A percentile compares a stretch with the other conserved stretches of the same genome.
Conservation (phyloP, 2,797 vertebrate genomes). For the Melanotaenia parkinsoni region DNA sequence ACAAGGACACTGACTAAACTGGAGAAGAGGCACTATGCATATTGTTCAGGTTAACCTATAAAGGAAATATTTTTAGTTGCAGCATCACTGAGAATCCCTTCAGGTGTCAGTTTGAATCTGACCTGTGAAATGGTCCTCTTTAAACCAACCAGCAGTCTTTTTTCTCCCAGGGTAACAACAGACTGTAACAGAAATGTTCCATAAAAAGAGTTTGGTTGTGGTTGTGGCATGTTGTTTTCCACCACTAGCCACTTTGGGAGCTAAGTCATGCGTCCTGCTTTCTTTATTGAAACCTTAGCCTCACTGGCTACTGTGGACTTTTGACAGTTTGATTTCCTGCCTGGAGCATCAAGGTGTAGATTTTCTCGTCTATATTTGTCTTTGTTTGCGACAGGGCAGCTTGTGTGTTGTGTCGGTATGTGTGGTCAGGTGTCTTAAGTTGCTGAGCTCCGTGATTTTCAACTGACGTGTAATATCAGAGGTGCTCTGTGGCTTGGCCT, state of each 20-base stretch:
- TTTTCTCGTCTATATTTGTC: constrained; percentile 56
- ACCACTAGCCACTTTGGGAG: not conserved
- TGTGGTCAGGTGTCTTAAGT: constrained; percentile 46
- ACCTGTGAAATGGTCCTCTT: not conserved
- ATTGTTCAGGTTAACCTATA: no score
- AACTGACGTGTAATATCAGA: constrained; percentile 61
- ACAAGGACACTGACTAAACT: no score
- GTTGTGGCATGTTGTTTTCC: constrained; percentile 8
- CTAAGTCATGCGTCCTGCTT: not conserved
- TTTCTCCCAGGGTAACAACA: constrained; percentile 10
- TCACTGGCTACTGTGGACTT: not conserved
- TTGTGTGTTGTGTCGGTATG: constrained; percentile 20
- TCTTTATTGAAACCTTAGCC: not conserved
- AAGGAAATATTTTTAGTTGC: no score
- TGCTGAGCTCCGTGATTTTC: constrained; percentile 65
- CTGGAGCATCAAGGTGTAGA: constrained; percentile 23
- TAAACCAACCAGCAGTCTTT: no score
- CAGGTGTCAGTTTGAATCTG: not conserved
- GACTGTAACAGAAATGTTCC: not conserved
- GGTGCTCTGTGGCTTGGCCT: constrained; percentile 49
- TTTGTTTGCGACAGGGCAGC: constrained; percentile 31
- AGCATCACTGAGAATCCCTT: not conserved
- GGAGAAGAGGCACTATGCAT: no score
- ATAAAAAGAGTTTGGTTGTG: constrained; percentile 17
- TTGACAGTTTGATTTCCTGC: constrained; percentile 33